phyloP scores from a whole-genome alignment of 2,797 vertebrate genomes.

The Rhincodon typus region DNA sequence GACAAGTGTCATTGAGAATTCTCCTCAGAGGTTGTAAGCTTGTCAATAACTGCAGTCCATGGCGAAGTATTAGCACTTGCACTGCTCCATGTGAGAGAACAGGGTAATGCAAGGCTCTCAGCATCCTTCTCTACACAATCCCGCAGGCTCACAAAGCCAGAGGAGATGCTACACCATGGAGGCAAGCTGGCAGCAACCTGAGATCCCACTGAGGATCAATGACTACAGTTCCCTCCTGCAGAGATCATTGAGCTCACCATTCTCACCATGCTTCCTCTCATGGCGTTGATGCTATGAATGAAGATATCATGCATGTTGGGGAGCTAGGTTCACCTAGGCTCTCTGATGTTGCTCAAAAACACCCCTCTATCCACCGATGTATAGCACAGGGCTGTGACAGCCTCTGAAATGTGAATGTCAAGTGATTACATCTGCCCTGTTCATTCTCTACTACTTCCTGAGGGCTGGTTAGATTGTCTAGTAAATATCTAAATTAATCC shows the following conservation, averaged over 20 bases:
- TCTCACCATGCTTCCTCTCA: neutral
- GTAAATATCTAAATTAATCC: neutral
- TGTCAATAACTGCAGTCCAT: neutral
- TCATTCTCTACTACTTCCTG: neutral
- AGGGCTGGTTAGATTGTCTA: neutral
- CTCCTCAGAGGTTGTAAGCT: neutral
- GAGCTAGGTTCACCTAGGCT: neutral
- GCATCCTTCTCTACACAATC: neutral
- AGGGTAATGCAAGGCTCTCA: neutral
- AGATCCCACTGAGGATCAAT: neutral
- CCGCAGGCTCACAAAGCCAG: neutral
- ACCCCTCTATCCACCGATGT: neutral
- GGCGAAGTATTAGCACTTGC: neutral
- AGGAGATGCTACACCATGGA: neutral
- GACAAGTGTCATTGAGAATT: neutral
- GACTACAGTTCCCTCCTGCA: too few species aligned
- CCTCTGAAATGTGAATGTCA: neutral
- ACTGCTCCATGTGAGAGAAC: neutral
- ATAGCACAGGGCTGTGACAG: neutral
- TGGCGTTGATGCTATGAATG: neutral
- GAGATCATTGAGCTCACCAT: neutral
- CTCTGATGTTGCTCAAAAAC: neutral
- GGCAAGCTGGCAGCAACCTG: neutral
- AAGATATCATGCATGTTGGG: neutral
- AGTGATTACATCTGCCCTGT: neutral